Evolutionary conservation across 2,797 vertebrate genomes (phyloP).

Genomic region (Coreius guichenoti): DNA sequence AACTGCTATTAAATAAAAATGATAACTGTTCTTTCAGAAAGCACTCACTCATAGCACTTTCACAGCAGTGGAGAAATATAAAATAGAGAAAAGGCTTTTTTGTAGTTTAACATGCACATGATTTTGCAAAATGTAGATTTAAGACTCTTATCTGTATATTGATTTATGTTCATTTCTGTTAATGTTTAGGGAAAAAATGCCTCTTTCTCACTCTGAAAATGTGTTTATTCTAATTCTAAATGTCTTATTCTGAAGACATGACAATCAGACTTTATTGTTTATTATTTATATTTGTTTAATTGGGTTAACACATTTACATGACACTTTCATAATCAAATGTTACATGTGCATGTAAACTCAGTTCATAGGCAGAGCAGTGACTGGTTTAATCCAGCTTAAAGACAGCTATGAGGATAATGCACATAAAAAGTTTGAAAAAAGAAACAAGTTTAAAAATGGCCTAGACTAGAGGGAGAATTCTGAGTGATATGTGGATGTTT

Average conservation of each 20-base stretch:
- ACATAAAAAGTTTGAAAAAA: neutral
- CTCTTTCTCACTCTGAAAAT: neutral
- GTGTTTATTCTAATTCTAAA: too few species aligned
- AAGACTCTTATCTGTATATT: neutral
- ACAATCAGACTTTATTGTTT: neutral
- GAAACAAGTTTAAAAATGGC: neutral
- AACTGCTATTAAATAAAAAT: conserved; percentile 22
- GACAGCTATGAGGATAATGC: neutral
- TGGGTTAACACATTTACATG: neutral
- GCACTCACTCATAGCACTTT: conserved; percentile 35
- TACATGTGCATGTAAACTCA: neutral
- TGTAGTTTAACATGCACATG: conserved; percentile 9
- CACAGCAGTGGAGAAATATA: neutral
- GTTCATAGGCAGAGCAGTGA: neutral
- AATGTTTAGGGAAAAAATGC: too few species aligned
- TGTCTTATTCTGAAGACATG: neutral
- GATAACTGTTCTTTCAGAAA: conserved; percentile 44
- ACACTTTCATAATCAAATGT: neutral
- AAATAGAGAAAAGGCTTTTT: conserved; percentile 9
- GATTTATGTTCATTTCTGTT: neutral
- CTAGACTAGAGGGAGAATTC: neutral
- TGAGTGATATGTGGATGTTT: conserved; percentile 12
- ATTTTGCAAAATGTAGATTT: neutral
- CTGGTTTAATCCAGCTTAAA: neutral
- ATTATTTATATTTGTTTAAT: neutral